Evolutionary conservation across 2,888 invertebrate genomes (phyloP).

Genomic region (Gerris lacustris): DNA sequence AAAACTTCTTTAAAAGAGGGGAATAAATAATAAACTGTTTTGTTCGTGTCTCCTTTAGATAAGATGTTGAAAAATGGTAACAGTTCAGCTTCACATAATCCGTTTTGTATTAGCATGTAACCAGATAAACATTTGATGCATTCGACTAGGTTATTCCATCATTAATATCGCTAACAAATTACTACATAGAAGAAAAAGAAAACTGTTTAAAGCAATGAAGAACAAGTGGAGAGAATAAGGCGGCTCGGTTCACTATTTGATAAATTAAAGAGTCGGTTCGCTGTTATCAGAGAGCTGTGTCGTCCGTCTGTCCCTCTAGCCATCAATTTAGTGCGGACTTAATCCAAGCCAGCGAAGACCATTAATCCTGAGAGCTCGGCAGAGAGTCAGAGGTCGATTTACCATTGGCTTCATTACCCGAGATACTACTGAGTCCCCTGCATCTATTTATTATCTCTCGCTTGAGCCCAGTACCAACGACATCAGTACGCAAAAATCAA

Average conservation of each 20-base stretch:
- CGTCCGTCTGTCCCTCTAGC: background rate
- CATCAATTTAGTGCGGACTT: constrained; percentile 3
- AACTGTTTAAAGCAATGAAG: background rate
- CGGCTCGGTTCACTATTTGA: background rate
- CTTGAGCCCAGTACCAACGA: background rate
- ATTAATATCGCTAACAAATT: constrained; percentile 2
- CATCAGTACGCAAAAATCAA: constrained; percentile 1
- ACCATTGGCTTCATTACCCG: constrained; percentile 1
- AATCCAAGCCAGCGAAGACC: background rate
- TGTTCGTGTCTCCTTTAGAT: too few relatives aligned
- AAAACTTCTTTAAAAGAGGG: too few relatives aligned
- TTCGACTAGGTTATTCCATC: background rate
- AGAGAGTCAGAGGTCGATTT: constrained; percentile 3
- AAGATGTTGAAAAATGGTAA: too few relatives aligned
- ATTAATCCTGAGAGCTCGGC: background rate
- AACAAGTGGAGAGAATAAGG: background rate
- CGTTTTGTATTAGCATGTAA: background rate
- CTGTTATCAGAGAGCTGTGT: background rate
- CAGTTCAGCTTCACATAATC: too few relatives aligned
- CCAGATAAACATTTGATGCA: background rate
- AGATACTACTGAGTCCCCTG: constrained; percentile 1
- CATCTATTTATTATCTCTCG: background rate
- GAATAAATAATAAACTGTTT: too few relatives aligned
- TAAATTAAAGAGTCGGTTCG: background rate
- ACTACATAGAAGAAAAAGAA: background rate